A percentile compares a stretch with the other conserved stretches of the same genome.
phyloP scores from a whole-genome alignment of 2,113 vertebrate genomes.

The Oceanodroma tethys region DNA sequence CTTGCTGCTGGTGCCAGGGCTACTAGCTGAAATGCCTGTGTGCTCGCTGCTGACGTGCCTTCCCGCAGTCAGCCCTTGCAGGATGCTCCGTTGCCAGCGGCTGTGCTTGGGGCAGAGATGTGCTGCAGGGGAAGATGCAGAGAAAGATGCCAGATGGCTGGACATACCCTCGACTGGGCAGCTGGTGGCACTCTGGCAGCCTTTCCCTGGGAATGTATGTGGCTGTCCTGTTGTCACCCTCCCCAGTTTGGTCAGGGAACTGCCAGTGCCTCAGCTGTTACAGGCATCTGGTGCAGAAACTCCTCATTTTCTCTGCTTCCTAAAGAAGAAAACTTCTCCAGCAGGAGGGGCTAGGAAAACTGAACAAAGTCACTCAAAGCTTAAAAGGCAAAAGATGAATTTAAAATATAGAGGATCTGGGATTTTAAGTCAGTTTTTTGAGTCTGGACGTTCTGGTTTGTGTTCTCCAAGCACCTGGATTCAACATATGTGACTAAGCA shows the following conservation, averaged over 20 bases:
- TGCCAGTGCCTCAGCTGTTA: neutral
- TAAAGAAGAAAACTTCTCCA: neutral
- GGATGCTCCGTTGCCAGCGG: accelerated
- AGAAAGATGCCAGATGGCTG: neutral
- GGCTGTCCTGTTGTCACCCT: neutral
- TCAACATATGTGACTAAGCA: neutral
- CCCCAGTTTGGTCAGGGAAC: neutral
- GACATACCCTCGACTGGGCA: neutral
- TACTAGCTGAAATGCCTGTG: accelerated
- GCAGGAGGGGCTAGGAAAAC: neutral
- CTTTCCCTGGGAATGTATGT: neutral
- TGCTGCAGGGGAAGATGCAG: neutral
- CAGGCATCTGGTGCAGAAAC: neutral
- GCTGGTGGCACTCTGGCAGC: neutral
- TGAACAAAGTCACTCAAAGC: neutral
- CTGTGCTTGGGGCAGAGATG: neutral
- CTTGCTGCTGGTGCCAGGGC: neutral
- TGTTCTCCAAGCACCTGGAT: neutral
- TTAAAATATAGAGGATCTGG: neutral
- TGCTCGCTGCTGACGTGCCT: neutral
- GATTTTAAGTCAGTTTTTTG: neutral
- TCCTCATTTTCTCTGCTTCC: neutral
- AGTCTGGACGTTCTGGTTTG: neutral
- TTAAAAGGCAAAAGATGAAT: neutral
- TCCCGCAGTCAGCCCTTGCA: accelerated